Percentiles rank a stretch among this genome's conserved stretches.
phyloP scores from a whole-genome alignment of 2,888 invertebrate species.

The Agrochola circellaris region DNA sequence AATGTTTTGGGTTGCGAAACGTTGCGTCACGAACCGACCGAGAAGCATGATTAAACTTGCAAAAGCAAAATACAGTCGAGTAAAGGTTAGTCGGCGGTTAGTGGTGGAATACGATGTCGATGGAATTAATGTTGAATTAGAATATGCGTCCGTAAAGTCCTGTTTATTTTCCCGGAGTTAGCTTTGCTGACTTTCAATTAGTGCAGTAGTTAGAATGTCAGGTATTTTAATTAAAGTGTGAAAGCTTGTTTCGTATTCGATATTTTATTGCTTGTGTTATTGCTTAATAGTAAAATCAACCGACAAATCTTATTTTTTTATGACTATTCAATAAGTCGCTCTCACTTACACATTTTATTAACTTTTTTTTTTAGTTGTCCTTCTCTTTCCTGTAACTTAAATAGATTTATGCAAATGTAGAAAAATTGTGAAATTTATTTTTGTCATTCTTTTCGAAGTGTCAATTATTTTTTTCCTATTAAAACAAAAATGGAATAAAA shows the following conservation, averaged over 20 bases:
- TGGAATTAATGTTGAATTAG: conserved; percentile 48
- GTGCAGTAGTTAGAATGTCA: neutral
- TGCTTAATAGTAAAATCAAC: neutral
- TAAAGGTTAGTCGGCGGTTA: conserved; percentile 87
- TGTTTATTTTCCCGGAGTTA: conserved; percentile 14
- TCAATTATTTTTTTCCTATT: too few relatives aligned
- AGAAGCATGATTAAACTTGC: conserved; percentile 90
- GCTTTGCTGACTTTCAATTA: conserved; percentile 29
- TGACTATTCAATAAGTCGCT: neutral
- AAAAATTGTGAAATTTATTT: neutral
- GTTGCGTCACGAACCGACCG: conserved; percentile 88
- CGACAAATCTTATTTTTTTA: neutral
- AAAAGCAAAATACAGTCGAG: conserved; percentile 89
- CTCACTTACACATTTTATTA: neutral
- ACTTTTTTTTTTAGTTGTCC: neutral
- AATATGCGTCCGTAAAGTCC: conserved; percentile 27
- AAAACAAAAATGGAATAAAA: too few relatives aligned
- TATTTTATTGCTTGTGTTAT: conserved; percentile 9
- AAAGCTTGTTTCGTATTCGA: neutral
- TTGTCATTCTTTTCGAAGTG: too few relatives aligned
- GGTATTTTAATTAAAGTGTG: conserved; percentile 28
- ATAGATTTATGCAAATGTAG: neutral
- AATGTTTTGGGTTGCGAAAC: conserved; percentile 89
- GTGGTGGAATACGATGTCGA: conserved; percentile 71
- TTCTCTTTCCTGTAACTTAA: too few relatives aligned